phyloP scores from a whole-genome alignment of 2,797 vertebrate species.

The Sebastes alutus region DNA sequence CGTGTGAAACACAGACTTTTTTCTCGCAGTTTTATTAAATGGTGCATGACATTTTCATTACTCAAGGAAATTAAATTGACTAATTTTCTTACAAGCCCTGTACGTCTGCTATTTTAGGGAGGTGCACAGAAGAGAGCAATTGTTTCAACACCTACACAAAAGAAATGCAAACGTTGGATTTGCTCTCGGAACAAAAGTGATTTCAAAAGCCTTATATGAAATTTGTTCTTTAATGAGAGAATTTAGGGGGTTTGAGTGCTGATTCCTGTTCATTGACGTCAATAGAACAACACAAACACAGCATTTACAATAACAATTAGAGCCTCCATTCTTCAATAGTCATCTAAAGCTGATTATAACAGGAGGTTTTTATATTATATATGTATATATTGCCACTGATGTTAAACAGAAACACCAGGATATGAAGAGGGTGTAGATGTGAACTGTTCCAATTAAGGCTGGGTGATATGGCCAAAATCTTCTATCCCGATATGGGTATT shows the following conservation, averaged over 20 bases:
- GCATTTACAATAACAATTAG: conserved; percentile 4
- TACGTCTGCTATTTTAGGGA: conserved; percentile 86
- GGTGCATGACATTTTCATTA: conserved; percentile 92
- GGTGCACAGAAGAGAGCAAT: conserved; percentile 82
- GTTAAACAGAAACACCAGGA: neutral
- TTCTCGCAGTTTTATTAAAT: conserved; percentile 89
- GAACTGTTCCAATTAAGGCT: neutral
- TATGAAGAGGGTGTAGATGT: neutral
- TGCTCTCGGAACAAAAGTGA: conserved; percentile 71
- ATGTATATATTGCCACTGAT: neutral
- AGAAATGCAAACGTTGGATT: conserved; percentile 71
- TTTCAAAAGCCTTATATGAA: conserved; percentile 72
- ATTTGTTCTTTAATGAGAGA: conserved; percentile 78
- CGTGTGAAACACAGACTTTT: conserved; percentile 80
- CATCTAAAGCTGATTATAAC: conserved; percentile 12
- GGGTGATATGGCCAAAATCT: too few species aligned
- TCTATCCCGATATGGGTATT: too few species aligned
- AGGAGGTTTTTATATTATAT: neutral
- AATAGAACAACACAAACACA: conserved; percentile 30
- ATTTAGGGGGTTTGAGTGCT: conserved; percentile 56
- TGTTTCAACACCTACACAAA: conserved; percentile 84
- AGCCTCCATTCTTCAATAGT: conserved; percentile 1
- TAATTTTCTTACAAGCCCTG: conserved; percentile 88
- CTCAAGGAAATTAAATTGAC: conserved; percentile 90
- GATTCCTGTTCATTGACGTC: conserved; percentile 49